Conservation (phyloP, 2,888 invertebrate genomes). For the Cephus runcator region DNA sequence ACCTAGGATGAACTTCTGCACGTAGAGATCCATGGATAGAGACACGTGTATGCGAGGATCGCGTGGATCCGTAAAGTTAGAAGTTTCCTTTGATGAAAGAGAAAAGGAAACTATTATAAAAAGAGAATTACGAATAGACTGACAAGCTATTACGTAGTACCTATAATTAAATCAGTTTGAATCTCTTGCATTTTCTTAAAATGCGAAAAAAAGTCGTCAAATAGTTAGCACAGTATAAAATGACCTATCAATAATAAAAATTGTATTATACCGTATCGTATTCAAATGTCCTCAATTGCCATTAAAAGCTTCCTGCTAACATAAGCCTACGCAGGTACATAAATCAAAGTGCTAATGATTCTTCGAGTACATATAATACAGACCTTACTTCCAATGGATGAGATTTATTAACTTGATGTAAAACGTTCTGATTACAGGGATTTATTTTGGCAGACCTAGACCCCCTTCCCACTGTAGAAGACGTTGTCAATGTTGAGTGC, state of each 20-base stretch:
- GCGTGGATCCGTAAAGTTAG: neutral
- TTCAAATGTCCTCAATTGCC: neutral
- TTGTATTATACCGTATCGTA: neutral
- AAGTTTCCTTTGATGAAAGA: neutral
- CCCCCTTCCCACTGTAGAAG: neutral
- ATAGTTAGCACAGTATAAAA: neutral
- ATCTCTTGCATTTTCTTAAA: neutral
- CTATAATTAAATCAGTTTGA: neutral
- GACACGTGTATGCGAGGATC: neutral
- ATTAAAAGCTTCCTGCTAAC: neutral
- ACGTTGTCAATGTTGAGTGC: neutral
- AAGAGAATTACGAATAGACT: neutral
- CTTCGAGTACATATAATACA: neutral
- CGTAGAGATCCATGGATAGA: neutral
- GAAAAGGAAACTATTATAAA: slow-evolving; percentile 5
- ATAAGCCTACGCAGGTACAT: neutral
- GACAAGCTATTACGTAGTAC: neutral
- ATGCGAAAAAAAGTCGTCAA: neutral
- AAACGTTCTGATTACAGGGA: neutral
- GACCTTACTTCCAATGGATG: neutral
- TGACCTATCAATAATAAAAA: neutral
- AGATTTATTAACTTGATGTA: neutral
- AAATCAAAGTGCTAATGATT: neutral
- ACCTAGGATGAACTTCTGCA: neutral
- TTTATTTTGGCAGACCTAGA: neutral